Conservation (phyloP, 2,113 vertebrate species). For the Carollia perspicillata region DNA sequence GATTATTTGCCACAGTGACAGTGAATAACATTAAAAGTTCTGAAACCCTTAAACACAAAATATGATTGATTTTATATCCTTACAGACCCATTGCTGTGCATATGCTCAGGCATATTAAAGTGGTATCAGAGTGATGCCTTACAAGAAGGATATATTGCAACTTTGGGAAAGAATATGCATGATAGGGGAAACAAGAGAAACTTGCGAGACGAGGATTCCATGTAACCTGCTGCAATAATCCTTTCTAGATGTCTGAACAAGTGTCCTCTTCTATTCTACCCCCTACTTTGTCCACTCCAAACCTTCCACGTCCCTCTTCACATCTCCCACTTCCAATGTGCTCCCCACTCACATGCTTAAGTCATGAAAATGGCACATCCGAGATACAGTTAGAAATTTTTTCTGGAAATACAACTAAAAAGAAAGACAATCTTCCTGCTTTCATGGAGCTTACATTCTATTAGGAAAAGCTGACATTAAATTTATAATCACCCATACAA, state of each 20-base stretch:
- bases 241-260: not conserved
- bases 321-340: not conserved
- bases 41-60: not conserved
- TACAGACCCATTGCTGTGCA: not conserved
- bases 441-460: slow-evolving; percentile 60
- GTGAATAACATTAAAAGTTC: not conserved
- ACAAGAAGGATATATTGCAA: not conserved
- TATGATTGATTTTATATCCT: not conserved
- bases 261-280: not conserved
- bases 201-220: not conserved
- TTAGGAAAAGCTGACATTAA: not conserved
- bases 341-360: not conserved
- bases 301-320: not conserved
- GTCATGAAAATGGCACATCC: not conserved
- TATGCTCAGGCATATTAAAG: not conserved
- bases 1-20: not conserved
- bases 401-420: not conserved
- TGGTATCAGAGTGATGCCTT: not conserved
- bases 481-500: not conserved
- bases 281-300: not conserved
- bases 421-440: slow-evolving; percentile 34
- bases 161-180: not conserved
- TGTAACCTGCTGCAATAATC: not conserved
- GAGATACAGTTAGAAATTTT: not conserved
- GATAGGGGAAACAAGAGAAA: not conserved